Base-by-base conservation (phyloP, 2,888 invertebrate genomes). In the Eutolmus rufibarbis region DNA sequence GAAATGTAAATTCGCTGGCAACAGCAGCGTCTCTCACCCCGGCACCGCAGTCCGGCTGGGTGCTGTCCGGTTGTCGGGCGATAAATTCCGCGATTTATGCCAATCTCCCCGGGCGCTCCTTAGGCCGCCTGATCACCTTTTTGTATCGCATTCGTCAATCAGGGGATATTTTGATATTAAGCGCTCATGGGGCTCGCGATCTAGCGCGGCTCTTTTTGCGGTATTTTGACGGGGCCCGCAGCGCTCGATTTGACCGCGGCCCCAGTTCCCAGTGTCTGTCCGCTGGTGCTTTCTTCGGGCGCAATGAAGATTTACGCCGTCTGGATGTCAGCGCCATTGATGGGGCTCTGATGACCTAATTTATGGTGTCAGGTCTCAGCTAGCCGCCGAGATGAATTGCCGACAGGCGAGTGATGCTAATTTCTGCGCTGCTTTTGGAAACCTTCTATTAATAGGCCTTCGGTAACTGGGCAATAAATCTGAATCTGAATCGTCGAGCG, bases 141-240 rank as follows among this genome's bases (percentile, higher is more conserved):
- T 43, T 40, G 74, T 85, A 43, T 74, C 85, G 74, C 85, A 85
- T 85, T 85, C 85, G 85, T 85, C 85, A 85, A 85, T 85, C 85
- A 85, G 40, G 66, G 23, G 66, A 66, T 84, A 34, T 57, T 66
- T 66, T 66, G 34, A 57, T 66, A 82, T 56, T 4, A 66, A 0
- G 51, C 51, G 23, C 43, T 37, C 46, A 4, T 19, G 40, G 23
- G 46, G n/a, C 19, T 79, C 28, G 23, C 28, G n/a, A 51, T 51
- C 28, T 46, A 16, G 43, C 16, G 40, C 46, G 5, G 23, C 19
- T 79, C 28, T 43, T 79, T 37, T 40, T 40, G 43, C 43, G 46
- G 2, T 28, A 79, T 66, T 84, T 84, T 74, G 66, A 81, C 37
- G 82, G 37, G 19, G 79, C 40, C 12, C 43, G 28, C 23, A 23